These are phyloP conservation scores for Zaprionus lachaisei DNA, from an alignment of 1,140 invertebrate genomes.

Conservation along the genomic window DNA sequence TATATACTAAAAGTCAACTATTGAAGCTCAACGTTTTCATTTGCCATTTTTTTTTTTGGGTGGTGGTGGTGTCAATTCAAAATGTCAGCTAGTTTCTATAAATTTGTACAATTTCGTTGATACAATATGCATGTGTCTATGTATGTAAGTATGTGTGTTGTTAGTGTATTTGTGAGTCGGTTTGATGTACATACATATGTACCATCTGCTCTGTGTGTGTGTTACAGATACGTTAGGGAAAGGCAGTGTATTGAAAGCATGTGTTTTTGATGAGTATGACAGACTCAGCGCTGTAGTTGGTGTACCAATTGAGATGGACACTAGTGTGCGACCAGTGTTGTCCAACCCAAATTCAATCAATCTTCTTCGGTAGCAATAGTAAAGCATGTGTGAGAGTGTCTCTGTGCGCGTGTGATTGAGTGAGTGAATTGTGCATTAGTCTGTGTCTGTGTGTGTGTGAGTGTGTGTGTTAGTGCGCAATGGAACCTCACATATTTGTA, in stretches of 20 bases:
- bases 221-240: constrained; percentile 36
- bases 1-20: constrained; percentile 25
- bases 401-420: constrained; percentile 21
- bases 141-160: constrained; percentile 26
- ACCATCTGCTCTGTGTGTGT: constrained; percentile 19
- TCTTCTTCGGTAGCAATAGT: constrained; percentile 27
- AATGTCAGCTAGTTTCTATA: constrained; percentile 25
- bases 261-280: constrained; percentile 7
- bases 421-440: constrained; percentile 27
- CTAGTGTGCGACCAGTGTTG: constrained; percentile 15
- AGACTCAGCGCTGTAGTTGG: constrained; percentile 47
- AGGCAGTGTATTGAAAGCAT: constrained; percentile 64
- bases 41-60: constrained; percentile 9
- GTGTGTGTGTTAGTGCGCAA: constrained; percentile 62
- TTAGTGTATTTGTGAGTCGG: constrained; percentile 2
- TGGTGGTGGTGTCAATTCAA: constrained; percentile 29
- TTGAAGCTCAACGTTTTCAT: constrained; percentile 36
- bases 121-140: constrained; percentile 25
- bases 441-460: constrained; percentile 21
- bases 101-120: constrained; percentile 35
- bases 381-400: constrained; percentile 31
- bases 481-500: constrained; percentile 57
- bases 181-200: constrained; percentile 19
- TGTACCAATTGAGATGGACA: constrained; percentile 27
- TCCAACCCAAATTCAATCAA: background rate